Evolutionary conservation across 2,113 vertebrate species (phyloP).

Genomic region (Macrotis lagotis): DNA sequence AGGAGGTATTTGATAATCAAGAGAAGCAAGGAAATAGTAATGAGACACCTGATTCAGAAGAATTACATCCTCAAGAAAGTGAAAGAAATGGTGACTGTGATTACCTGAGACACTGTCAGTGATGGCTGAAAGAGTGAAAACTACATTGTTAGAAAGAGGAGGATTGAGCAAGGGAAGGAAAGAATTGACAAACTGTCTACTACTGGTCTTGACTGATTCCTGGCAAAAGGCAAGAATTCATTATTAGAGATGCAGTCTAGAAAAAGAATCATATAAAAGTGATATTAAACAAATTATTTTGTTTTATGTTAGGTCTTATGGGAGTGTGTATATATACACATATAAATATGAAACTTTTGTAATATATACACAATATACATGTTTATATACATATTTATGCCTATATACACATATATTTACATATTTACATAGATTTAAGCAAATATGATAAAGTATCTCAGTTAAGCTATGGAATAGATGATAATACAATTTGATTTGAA

Average conservation of each 20-base stretch:
- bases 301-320: not conserved
- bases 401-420: not conserved
- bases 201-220: not conserved
- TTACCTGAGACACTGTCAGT: not conserved
- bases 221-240: not conserved
- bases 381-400: not conserved
- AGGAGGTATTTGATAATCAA: not conserved
- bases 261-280: not conserved
- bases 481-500: not conserved
- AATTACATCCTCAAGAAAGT: not conserved
- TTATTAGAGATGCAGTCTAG: not conserved
- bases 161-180: not conserved
- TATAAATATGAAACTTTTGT: not conserved
- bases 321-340: not conserved
- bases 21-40: not conserved
- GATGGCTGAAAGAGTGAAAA: not conserved
- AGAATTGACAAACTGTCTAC: not conserved
- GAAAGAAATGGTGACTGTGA: not conserved
- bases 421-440: not conserved
- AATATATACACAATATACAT: not conserved
- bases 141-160: not conserved
- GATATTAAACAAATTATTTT: not conserved
- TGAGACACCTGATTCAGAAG: not conserved
- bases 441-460: not conserved
- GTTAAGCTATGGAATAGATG: not conserved